phyloP scores from a whole-genome alignment of 2,888 invertebrate genomes.

The Hipparchia sbordonii region DNA sequence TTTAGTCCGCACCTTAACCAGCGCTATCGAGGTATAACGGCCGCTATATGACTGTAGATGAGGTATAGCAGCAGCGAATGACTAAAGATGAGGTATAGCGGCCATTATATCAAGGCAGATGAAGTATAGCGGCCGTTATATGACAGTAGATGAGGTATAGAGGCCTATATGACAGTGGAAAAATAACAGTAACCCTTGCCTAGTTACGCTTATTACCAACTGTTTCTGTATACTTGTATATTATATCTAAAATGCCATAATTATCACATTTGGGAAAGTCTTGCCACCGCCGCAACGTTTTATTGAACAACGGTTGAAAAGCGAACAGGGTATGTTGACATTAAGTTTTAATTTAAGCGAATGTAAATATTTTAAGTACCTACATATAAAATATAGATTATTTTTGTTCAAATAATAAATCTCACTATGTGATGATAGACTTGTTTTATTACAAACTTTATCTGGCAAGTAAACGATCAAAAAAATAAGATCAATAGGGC shows the following conservation, averaged over 20 bases:
- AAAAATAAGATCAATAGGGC: too few species aligned
- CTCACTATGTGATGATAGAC: slow-evolving; percentile 71
- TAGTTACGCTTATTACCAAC: slow-evolving; percentile 1
- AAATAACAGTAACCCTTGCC: background rate
- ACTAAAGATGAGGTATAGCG: too few species aligned
- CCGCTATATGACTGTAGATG: too few species aligned
- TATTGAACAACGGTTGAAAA: slow-evolving; percentile 79
- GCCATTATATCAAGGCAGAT: background rate
- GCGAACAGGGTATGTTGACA: slow-evolving; percentile 79
- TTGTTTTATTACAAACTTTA: slow-evolving; percentile 50
- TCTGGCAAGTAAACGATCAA: background rate
- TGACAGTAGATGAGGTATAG: too few species aligned
- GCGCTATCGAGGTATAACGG: too few species aligned
- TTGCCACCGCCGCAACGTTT: slow-evolving; percentile 60
- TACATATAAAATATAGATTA: slow-evolving; percentile 62
- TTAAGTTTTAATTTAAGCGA: slow-evolving; percentile 74
- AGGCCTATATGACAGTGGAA: background rate
- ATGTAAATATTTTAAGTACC: slow-evolving; percentile 79
- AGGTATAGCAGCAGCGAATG: too few species aligned
- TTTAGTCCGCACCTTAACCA: too few species aligned
- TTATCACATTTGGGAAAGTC: slow-evolving; percentile 45
- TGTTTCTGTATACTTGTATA: slow-evolving; percentile 10
- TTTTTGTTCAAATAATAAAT: slow-evolving; percentile 82
- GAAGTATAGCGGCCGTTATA: too few species aligned
- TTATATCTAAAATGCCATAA: slow-evolving; percentile 25